These are phyloP conservation scores for Mamestra configurata DNA, from an alignment of 1,140 invertebrate species.

Conservation along the genomic window DNA sequence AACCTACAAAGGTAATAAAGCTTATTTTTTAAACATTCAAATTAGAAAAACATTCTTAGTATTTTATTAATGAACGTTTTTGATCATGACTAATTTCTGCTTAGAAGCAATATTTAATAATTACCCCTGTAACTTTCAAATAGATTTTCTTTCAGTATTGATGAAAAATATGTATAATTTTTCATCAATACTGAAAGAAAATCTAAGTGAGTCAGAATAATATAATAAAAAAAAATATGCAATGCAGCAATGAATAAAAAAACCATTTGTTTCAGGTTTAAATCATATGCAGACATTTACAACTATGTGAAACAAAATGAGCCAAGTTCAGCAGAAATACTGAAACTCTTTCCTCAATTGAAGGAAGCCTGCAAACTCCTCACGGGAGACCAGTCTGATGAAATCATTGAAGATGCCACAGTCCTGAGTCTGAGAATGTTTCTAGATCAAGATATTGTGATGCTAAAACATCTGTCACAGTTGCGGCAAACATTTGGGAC, in stretches of 20 bases:
- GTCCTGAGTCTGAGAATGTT: slow-evolving; percentile 90
- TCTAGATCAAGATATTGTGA: slow-evolving; percentile 89
- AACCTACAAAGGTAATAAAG: slow-evolving; percentile 67
- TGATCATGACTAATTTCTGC: too few relatives aligned
- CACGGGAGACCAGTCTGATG: slow-evolving; percentile 84
- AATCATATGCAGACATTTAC: slow-evolving; percentile 77
- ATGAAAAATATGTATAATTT: too few relatives aligned
- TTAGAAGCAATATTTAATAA: too few relatives aligned
- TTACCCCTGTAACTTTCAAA: too few relatives aligned
- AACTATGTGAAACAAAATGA: slow-evolving; percentile 79
- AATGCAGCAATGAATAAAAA: background rate
- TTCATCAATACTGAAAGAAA: too few relatives aligned
- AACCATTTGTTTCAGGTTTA: slow-evolving; percentile 66
- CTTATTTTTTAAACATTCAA: too few relatives aligned
- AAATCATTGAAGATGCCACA: slow-evolving; percentile 90
- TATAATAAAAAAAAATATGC: background rate
- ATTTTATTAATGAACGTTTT: too few relatives aligned
- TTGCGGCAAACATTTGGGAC: slow-evolving; percentile 89
- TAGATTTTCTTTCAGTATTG: too few relatives aligned
- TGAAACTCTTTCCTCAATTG: slow-evolving; percentile 65
- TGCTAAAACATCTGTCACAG: slow-evolving; percentile 86
- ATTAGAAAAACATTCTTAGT: too few relatives aligned
- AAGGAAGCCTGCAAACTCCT: slow-evolving; percentile 78
- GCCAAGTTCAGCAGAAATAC: slow-evolving; percentile 54
- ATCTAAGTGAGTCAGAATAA: too few relatives aligned